Evolutionary conservation across 2,888 invertebrate genomes (phyloP), one percentile per base, ranked within the genome.

Genomic region (Aleiodes testaceus): DNA sequence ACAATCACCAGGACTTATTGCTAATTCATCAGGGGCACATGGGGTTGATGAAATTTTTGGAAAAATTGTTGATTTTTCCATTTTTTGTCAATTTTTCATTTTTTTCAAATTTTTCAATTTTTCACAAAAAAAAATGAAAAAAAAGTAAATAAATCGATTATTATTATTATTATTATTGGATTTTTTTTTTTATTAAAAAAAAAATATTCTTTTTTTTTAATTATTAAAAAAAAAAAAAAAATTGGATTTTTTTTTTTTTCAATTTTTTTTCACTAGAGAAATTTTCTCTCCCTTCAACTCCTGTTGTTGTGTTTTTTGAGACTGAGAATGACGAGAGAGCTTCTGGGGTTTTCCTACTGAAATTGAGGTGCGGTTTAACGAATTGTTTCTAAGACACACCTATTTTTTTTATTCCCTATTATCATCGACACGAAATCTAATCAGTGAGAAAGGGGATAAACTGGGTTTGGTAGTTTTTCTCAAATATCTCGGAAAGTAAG

Each of bases 1-100:
- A 64, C 83, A 83, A 18, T 84, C 84, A 16, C 79, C 82, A n/a
- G 79, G 69, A 49, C 72, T 77, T 66, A 77, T 78, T 2, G 79
- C 74, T 16, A 77, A 79, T 67, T 81, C 82, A 42, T 81, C 75
- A 1, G 79, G 72, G 2, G 79, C 74, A 65, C 83, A 85, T 1
- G 83, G 84, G 30, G 77, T 73, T 9, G 75, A 36, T 36, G 79
- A 18, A 30, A 63, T 45, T 16, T 66, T 70, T 0, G 64, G 68
- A 45, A 59, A 20, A 6, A 45, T 64, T 1, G 59, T 44, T 5
- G 36, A 36, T 36, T 36, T 2, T 36, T 59, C 59, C 59, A 59
- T 59, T 5, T 22, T 9, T n/a, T 53, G 7, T 36, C 9, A 47
- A 18, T 70, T 65, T 47, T 72, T 71, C 55, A 53, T 69, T 3